Base-by-base conservation (phyloP, 2,797 vertebrate genomes). In the Oreochromis grahami region DNA sequence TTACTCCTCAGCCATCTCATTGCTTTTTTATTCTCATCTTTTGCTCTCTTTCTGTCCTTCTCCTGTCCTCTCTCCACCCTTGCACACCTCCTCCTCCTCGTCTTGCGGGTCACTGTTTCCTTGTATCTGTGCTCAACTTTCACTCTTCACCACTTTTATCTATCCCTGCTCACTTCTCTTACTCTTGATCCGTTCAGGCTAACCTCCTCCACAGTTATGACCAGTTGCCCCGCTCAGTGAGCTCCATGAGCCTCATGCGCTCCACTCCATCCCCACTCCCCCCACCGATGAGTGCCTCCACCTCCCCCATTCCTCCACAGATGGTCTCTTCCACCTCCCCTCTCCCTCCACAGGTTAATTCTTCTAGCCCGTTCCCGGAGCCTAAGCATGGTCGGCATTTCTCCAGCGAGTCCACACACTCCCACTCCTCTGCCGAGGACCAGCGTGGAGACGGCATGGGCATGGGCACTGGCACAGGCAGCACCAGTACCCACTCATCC, bases 401-500 rank as follows among this genome's bases (percentile, higher is more conserved):
- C 85, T 97, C 98, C 89, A 97, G 97, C 0, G 97, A 98, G 86
- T 98, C 97, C 5, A 97, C 97, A 0, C 97, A 98, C 81, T 98
- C 97, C 21, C 96, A 97, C 84, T 98, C 97, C 36, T 97, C 97
- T 0, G 96, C 97, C 0, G 97, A 97, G 90, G 97, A 98, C 63
- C 96, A 96, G 52, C 94, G 94, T 48, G 97, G 96, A 53, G 97
- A 97, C 1, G 78, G 92, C 41, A 88, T 93, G 89, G 95, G 94
- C 81, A 94, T 93, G 93, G 95, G 94, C 11, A 95, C 91, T 1
- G 94, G 94, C 63, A 95, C 95, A 0, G 95, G 95, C 81, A 96
- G 95, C 91, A 95, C 97, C 88, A 98, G 96, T 87, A 96, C 95
- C 0, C 96, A 97, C 91, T 97, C 97, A 0, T 97, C 97, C 0